Evolutionary conservation across 2,888 invertebrate genomes (phyloP).

Genomic region (Listrodromus nycthemerus): DNA sequence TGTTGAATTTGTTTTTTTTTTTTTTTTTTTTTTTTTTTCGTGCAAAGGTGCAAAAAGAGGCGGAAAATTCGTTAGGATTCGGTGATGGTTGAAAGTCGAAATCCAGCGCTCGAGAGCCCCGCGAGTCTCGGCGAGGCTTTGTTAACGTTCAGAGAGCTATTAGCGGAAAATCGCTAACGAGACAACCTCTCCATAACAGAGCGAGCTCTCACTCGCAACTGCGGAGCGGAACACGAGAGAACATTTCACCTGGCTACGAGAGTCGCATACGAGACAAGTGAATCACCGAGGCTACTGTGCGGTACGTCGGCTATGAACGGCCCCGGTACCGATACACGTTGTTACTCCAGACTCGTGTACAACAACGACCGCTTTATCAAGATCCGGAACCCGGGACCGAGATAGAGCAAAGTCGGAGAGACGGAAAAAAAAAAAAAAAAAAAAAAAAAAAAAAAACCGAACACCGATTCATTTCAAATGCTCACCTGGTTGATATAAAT

Average conservation of each 20-base stretch:
- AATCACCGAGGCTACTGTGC: constrained; percentile 39
- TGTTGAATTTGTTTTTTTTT: background rate
- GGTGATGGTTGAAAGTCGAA: constrained; percentile 1
- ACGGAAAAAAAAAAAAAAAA: constrained; percentile 28
- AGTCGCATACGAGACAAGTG: constrained; percentile 53
- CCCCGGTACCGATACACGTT: constrained; percentile 23
- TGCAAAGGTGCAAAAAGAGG: background rate
- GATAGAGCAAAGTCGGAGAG: constrained; percentile 2
- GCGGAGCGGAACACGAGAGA: constrained; percentile 14
- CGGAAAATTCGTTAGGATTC: background rate
- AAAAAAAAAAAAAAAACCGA: constrained; percentile 19
- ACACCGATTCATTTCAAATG: constrained; percentile 45
- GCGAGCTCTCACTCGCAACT: constrained; percentile 22
- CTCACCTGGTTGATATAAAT: constrained; percentile 60
- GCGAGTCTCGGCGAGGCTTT: constrained; percentile 20
- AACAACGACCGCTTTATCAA: constrained; percentile 28
- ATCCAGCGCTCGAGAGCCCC: background rate
- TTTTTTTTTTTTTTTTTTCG: background rate
- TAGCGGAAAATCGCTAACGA: constrained; percentile 61
- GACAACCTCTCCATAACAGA: constrained; percentile 44
- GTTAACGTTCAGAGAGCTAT: constrained; percentile 49
- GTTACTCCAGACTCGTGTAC: background rate
- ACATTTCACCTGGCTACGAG: constrained; percentile 56
- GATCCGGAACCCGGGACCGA: constrained; percentile 25
- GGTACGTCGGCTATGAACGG: constrained; percentile 11